Conservation (phyloP, 2,888 invertebrate species). For the Cancer borealis region DNA sequence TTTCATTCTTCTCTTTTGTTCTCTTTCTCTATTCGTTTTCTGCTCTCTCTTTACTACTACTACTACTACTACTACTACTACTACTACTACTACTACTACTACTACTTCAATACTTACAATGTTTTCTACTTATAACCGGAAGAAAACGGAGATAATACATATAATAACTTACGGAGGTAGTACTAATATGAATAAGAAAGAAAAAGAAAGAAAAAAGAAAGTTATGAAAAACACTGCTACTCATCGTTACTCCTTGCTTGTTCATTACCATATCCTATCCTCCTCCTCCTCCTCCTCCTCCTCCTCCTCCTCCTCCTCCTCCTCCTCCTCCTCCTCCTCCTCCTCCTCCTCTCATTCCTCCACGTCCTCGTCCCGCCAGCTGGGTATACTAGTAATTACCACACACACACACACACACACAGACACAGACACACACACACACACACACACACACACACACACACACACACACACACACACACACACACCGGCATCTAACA, state of each 20-base stretch:
- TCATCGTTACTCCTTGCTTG: neutral
- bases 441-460: slow-evolving; percentile 25
- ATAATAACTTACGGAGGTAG: too few relatives aligned
- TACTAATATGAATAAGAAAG: too few relatives aligned
- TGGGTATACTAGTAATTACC: slow-evolving; percentile 14
- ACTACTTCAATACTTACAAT: too few relatives aligned
- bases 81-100: too few relatives aligned
- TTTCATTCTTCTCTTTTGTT: too few relatives aligned
- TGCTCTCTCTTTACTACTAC: too few relatives aligned
- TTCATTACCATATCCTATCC: neutral
- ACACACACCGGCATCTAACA: neutral
- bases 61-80: too few relatives aligned
- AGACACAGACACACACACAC: slow-evolving; percentile 29
- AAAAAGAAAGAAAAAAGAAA: too few relatives aligned
- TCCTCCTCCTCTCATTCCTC: neutral
- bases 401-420: slow-evolving; percentile 30
- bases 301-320: neutral
- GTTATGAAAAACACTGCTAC: too few relatives aligned
- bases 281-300: neutral
- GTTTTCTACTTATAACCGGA: too few relatives aligned
- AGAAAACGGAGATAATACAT: too few relatives aligned
- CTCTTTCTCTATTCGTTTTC: too few relatives aligned
- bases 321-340: neutral
- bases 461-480: neutral
- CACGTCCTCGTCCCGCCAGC: slow-evolving; percentile 15